phyloP scores from a whole-genome alignment of 2,113 vertebrate species.

The Callaeas wilsoni region DNA sequence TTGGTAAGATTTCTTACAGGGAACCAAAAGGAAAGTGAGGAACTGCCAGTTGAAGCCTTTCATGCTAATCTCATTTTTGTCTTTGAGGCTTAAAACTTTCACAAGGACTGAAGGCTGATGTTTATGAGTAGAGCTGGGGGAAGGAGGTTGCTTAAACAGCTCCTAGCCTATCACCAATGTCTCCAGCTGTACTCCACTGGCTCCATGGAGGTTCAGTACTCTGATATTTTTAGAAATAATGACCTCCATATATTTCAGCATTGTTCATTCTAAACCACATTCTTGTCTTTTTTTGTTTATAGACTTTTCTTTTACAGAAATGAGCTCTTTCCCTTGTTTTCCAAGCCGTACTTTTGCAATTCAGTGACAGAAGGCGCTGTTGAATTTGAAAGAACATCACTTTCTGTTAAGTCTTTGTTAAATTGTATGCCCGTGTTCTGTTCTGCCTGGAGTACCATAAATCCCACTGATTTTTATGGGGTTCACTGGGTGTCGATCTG shows the following conservation, averaged over 20 bases:
- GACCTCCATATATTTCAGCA: not conserved
- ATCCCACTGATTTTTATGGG: not conserved
- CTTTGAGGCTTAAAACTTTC: conserved; percentile 22
- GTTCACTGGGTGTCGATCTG: not conserved
- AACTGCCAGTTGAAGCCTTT: not conserved
- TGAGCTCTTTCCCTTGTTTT: not conserved
- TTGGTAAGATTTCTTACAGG: not conserved
- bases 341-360: not conserved
- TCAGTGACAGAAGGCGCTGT: not conserved
- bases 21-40: not conserved
- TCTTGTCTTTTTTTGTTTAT: conserved; percentile 4
- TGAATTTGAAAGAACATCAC: not conserved
- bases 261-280: not conserved
- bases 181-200: not conserved
- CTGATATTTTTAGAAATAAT: not conserved
- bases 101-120: not conserved
- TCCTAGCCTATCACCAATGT: not conserved
- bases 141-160: not conserved
- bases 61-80: conserved; percentile 27
- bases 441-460: not conserved
- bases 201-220: not conserved
- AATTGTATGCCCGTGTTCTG: not conserved
- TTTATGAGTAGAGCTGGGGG: not conserved
- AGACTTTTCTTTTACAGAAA: not conserved
- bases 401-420: not conserved